Base-by-base conservation (phyloP, 2,113 vertebrate genomes). In the Pseudois nayaur region DNA sequence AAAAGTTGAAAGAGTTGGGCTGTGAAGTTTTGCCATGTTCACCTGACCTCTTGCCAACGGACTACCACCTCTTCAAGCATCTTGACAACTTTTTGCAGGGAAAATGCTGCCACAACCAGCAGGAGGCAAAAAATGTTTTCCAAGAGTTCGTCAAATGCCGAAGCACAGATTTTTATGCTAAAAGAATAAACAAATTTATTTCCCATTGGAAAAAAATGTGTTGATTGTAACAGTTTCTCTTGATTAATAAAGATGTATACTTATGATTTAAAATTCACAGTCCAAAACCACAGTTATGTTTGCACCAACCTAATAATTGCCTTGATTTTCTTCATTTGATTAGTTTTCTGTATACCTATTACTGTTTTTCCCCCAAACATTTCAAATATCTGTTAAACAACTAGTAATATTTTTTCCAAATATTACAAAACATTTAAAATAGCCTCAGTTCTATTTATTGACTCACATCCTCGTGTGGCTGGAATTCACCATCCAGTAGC, bases 321-420 rank as follows among this genome's bases (percentile, higher is more conserved):
- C 36, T 95, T 45, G 16, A n/a, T 50, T 89, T 67, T 60, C 84
- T 83, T 13, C 59, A 89, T 88, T 92, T 86, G 21, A 87, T 91
- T 94, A 14, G 25, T 90, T 55, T 87, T 91, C 36, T 79, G 14
- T 57, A 45, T 54, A 64, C 36, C 50, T 87, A 82, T 86, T 92
- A 90, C 9, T 89, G 45, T 36, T 74, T 50, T 25, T 8, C 4
- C 13, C 48, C n/a, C 4, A 84, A 95, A 85, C 84, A 93, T 48
- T 85, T 97, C 74, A 93, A 92, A 88, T 89, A 88, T 85, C 52
- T 84, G 16, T 90, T 40, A 92, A 87, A 96, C 57, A 88, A 23
- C 54, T 88, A 52, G 27, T 33, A 71, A 36, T 54, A 84, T 55
- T 81, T 85, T 91, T 92, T 82, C 76, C 36, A 87, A 96, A 79